These are phyloP conservation scores for Clarias gariepinus DNA, from an alignment of 2,113 vertebrate genomes.

Conservation along the genomic window DNA sequence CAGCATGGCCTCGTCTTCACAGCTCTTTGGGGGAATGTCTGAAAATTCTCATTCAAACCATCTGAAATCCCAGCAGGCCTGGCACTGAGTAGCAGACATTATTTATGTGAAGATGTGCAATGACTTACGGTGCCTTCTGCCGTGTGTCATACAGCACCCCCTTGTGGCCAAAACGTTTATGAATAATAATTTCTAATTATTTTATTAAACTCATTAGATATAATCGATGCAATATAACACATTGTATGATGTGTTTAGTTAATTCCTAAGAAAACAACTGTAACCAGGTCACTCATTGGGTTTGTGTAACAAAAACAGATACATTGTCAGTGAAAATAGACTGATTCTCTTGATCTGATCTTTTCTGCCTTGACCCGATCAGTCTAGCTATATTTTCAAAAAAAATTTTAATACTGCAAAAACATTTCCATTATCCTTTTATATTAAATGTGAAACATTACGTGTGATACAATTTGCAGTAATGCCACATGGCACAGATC, in stretches of 20 bases:
- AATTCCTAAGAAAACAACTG: background rate
- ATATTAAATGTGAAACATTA: too few relatives aligned
- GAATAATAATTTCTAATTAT: background rate
- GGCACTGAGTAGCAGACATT: constrained; percentile 16
- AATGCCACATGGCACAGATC: too few relatives aligned
- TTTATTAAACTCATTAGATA: background rate
- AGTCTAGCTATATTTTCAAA: background rate
- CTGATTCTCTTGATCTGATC: background rate
- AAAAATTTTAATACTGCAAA: background rate
- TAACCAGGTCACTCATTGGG: background rate
- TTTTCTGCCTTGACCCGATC: background rate
- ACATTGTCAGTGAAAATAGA: background rate
- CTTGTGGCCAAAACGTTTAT: constrained; percentile 50
- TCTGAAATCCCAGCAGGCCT: constrained; percentile 35
- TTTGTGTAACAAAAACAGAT: background rate
- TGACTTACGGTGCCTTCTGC: constrained; percentile 28
- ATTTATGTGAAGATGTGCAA: constrained; percentile 28
- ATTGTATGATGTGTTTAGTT: background rate
- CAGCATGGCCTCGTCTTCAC: constrained; percentile 24
- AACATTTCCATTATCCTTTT: background rate
- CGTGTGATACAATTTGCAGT: too few relatives aligned
- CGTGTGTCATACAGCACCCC: constrained; percentile 47
- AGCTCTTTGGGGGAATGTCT: constrained; percentile 35
- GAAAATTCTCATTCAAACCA: constrained; percentile 44
- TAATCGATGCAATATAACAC: background rate